Conservation (phyloP, 2,888 invertebrate genomes). For the Cylloceria caligata region DNA sequence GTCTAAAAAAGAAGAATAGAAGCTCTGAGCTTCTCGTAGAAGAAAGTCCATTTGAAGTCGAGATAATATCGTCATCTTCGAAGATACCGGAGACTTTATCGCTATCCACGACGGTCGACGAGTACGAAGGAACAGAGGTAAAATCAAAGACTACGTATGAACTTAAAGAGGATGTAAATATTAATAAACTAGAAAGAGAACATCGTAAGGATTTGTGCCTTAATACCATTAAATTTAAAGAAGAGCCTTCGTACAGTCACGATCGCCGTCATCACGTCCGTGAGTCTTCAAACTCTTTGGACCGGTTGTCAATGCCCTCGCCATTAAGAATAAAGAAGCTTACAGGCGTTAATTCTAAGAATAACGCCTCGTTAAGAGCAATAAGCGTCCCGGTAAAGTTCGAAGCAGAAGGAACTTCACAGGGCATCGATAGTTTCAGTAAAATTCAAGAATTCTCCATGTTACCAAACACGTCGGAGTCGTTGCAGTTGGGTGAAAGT, state of each 20-base stretch:
- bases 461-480: background rate
- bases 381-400: background rate
- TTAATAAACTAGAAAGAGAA: background rate
- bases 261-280: background rate
- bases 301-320: background rate
- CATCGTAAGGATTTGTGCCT: background rate
- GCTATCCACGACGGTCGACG: background rate
- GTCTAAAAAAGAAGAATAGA: background rate
- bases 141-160: background rate
- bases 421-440: background rate
- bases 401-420: background rate
- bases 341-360: background rate
- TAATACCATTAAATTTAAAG: background rate
- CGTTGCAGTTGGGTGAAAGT: conserved; percentile 43
- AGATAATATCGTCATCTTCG: background rate
- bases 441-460: background rate
- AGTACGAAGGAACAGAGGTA: too few relatives aligned
- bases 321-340: background rate
- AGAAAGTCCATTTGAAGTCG: background rate
- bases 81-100: conserved; percentile 16
- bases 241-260: background rate
- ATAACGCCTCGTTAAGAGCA: background rate
- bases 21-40: background rate
- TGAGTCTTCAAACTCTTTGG: background rate
- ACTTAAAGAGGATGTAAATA: background rate